Evolutionary conservation across 2,797 vertebrate genomes (phyloP).

Genomic region (Pseudomugil gertrudae): DNA sequence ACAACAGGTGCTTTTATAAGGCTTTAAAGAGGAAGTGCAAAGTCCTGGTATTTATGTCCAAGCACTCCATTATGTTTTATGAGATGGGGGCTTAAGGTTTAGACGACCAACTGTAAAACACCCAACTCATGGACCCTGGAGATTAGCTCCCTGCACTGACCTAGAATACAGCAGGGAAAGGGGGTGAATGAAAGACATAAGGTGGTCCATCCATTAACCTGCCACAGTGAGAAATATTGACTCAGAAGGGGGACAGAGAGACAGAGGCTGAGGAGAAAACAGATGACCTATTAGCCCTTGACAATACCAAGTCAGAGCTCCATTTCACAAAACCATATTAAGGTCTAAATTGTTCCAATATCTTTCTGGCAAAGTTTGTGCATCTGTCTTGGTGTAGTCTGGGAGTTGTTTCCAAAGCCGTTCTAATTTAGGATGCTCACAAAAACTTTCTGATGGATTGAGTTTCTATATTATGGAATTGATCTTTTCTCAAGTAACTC

Average conservation of each 20-base stretch:
- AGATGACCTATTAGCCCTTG: constrained; percentile 59
- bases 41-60: constrained; percentile 71
- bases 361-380: constrained; percentile 22
- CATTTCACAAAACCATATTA: constrained; percentile 53
- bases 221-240: constrained; percentile 66
- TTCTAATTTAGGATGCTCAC: constrained; percentile 15
- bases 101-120: constrained; percentile 77
- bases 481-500: constrained; percentile 9
- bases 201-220: constrained; percentile 70
- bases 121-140: constrained; percentile 65
- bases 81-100: constrained; percentile 73
- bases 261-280: constrained; percentile 57
- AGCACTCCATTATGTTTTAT: constrained; percentile 81
- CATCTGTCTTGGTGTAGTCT: constrained; percentile 34
- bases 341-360: constrained; percentile 29
- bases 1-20: constrained; percentile 78
- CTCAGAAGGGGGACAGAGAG: constrained; percentile 36
- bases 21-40: constrained; percentile 73
- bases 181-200: constrained; percentile 54
- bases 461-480: constrained; percentile 11
- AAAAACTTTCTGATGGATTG: constrained; percentile 2
- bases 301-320: constrained; percentile 49
- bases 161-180: constrained; percentile 55
- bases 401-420: constrained; percentile 18
- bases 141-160: constrained; percentile 56